These are phyloP conservation scores for Zoanthus gigantus DNA, from an alignment of 92 coral and sea anemone genomes.

Conservation along the genomic window DNA sequence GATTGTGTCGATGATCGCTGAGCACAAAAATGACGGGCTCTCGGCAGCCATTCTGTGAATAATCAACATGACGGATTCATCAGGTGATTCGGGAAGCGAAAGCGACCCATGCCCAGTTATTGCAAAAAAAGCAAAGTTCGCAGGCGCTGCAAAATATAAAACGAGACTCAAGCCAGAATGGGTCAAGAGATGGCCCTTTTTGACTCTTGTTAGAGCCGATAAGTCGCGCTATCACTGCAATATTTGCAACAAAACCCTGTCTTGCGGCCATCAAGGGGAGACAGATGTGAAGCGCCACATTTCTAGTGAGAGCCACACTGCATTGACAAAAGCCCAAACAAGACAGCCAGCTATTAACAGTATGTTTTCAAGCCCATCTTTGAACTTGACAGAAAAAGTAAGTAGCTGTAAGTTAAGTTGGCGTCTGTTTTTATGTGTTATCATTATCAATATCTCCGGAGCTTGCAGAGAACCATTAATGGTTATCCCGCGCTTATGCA, in stretches of 20 bases:
- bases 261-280: conserved; percentile 41
- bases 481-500: neutral
- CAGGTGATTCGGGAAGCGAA: neutral
- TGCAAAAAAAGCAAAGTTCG: conserved; percentile 5
- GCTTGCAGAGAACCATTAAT: neutral
- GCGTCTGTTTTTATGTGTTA: neutral
- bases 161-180: neutral
- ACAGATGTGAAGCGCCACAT: conserved; percentile 49
- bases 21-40: conserved; percentile 2
- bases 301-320: conserved; percentile 47
- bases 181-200: neutral
- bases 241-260: conserved; percentile 30
- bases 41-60: neutral
- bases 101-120: conserved; percentile 13
- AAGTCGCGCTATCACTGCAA: conserved; percentile 25
- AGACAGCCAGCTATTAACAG: conserved; percentile 42
- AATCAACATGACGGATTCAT: neutral
- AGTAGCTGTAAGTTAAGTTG: conserved; percentile 13
- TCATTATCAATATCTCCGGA: neutral
- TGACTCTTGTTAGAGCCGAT: neutral
- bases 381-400: conserved; percentile 17
- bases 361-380: conserved; percentile 14
- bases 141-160: conserved; percentile 1
- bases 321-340: conserved; percentile 29
- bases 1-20: conserved; percentile 10